Evolutionary conservation across 2,888 invertebrate genomes (phyloP), one percentile per base, ranked within the genome.

Genomic region (Spialia ferax): DNA sequence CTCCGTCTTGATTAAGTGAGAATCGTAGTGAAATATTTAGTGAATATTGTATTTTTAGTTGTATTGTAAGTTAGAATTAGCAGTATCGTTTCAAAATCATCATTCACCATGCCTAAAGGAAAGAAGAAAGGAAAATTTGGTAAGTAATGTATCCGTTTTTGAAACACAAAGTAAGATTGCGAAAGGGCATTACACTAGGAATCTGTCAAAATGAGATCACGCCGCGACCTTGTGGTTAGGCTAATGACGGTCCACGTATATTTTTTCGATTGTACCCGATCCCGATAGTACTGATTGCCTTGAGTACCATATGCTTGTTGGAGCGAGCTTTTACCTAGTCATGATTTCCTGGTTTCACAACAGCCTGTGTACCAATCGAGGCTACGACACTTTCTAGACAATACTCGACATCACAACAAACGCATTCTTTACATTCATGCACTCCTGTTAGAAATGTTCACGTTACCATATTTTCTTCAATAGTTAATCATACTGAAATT

Each of bases 51-150:
- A 90, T 88, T 89, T 86, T 93, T 91, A 87, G 88, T 92, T 91
- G 94, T 94, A 89, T 91, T 86, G 92, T 94, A 75, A 67, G 66
- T 67, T 61, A 68, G 55, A 23, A 50, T 62, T 62, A 77, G 79
- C 73, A 22, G 20, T 48, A 81, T 80, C 73, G 72, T 81, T 83
- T 78, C 73, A 75, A 77, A 77, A 82, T 72, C 71, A 81, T 69
- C 72, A 65, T 68, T 86, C 89, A 96, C 84, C 93, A 96, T 97
- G 96, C 96, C 96, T 89, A 96, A 96, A 95, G 96, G 96, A 90
- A 95, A 95, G 94, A 95, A 95, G 93, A 96, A 95, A 95, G 95
- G 95, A 94, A 96, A 96, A 94, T 95, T 94, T 92, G 96, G 96
- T 96, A 82, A 94, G 95, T 85, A 52, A 26, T 26, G 7, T n/a